Evolutionary conservation across 2,113 vertebrate genomes (phyloP).

Genomic region (Apistogramma diplotaenia): DNA sequence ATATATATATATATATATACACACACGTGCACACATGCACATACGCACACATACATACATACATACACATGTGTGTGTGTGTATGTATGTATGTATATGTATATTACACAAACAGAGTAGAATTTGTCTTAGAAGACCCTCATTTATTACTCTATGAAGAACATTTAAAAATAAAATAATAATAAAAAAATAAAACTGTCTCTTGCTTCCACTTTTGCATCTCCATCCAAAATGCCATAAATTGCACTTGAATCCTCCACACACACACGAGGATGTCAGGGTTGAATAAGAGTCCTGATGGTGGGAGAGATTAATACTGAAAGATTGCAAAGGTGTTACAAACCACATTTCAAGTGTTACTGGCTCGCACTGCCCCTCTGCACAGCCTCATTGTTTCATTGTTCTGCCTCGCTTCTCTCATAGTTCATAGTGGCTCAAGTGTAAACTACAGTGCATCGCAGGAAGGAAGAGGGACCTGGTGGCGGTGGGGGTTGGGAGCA

Average conservation of each 20-base stretch:
- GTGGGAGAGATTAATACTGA: constrained; percentile 21
- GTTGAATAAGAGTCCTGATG: constrained; percentile 18
- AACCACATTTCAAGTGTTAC: constrained; percentile 34
- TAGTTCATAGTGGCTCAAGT: constrained; percentile 69
- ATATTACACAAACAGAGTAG: not conserved
- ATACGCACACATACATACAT: too few relatives aligned
- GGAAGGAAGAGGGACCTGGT: constrained; percentile 80
- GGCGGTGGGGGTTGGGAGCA: constrained; percentile 69
- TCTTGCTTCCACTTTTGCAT: not conserved
- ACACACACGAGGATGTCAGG: not conserved
- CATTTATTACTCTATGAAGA: not conserved
- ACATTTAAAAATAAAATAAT: not conserved
- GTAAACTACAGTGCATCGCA: constrained; percentile 79
- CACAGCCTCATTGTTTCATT: constrained; percentile 73
- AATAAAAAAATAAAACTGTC: too few relatives aligned
- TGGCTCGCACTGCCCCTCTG: constrained; percentile 18
- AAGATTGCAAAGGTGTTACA: constrained; percentile 26
- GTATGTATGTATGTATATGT: too few relatives aligned
- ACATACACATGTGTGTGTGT: too few relatives aligned
- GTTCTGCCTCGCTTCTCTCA: constrained; percentile 67
- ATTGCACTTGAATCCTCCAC: not conserved
- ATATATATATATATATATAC: too few relatives aligned
- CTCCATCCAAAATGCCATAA: not conserved
- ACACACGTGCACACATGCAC: too few relatives aligned
- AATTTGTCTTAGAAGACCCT: not conserved